These are phyloP conservation scores for Dinothrombium tinctorium DNA, from an alignment of 1,140 invertebrate species.

Conservation along the genomic window DNA sequence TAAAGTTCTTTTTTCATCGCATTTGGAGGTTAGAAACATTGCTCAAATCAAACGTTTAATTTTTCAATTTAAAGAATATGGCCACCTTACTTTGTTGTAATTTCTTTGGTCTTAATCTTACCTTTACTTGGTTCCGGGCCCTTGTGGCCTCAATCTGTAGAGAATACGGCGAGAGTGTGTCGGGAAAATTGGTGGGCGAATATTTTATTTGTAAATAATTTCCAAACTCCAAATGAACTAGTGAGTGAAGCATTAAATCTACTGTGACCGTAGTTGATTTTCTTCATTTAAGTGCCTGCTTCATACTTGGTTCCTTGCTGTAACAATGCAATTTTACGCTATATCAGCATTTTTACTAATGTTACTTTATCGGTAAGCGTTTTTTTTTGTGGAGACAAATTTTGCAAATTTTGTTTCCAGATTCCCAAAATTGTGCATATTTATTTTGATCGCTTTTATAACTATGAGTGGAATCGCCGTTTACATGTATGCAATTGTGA, in stretches of 20 bases:
- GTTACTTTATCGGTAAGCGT: constrained; percentile 7
- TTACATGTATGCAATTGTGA: not conserved
- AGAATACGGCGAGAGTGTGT: constrained; percentile 8
- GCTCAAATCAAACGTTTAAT: not conserved
- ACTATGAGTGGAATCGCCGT: not conserved
- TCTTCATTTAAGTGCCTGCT: constrained; percentile 10
- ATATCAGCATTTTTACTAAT: constrained; percentile 7
- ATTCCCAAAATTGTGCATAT: not conserved
- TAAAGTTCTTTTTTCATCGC: constrained; percentile 11
- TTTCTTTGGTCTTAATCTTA: constrained; percentile 7
- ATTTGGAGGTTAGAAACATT: constrained; percentile 12
- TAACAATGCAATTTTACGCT: constrained; percentile 10
- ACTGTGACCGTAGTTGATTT: not conserved
- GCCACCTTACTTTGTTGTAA: constrained; percentile 9
- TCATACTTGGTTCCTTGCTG: constrained; percentile 12
- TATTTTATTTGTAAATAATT: constrained; percentile 34
- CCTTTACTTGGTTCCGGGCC: constrained; percentile 12
- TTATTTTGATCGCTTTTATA: not conserved
- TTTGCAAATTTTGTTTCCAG: constrained; percentile 1
- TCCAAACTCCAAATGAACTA: constrained; percentile 33
- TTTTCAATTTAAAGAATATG: constrained; percentile 8
- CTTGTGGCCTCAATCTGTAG: constrained; percentile 11
- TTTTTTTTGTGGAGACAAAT: not conserved
- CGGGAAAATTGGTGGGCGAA: constrained; percentile 15
- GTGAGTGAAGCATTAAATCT: constrained; percentile 6